phyloP scores from a whole-genome alignment of 2,113 vertebrate species.

The Gallinago undulata region DNA sequence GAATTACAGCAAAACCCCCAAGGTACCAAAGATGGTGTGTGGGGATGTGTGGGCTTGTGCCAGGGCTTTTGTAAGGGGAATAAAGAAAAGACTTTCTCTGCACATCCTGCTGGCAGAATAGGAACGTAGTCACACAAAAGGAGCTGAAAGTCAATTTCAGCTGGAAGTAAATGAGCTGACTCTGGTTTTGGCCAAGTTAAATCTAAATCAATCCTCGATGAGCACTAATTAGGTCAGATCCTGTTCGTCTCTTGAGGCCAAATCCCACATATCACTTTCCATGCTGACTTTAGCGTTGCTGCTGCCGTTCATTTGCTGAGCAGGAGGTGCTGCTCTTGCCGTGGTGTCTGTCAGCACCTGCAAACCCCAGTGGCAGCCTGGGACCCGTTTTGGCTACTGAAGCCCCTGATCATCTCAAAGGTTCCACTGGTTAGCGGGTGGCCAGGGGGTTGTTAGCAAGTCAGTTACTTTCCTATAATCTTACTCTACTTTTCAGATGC shows the following conservation, averaged over 20 bases:
- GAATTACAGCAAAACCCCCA: not conserved
- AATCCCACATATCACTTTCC: rapidly evolving
- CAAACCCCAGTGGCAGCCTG: not conserved
- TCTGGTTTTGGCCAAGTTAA: not conserved
- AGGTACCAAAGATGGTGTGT: not conserved
- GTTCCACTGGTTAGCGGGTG: not conserved
- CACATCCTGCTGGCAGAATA: not conserved
- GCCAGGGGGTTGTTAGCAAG: not conserved
- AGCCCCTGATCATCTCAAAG: not conserved
- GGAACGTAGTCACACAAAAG: not conserved
- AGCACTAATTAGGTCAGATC: not conserved
- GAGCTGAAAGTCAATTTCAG: not conserved
- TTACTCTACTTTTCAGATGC: not conserved
- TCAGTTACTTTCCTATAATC: not conserved
- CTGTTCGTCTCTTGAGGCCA: not conserved
- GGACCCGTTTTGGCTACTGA: not conserved
- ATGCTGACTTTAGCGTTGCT: not conserved
- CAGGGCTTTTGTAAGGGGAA: not conserved
- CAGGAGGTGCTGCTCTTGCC: not conserved
- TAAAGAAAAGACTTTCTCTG: not conserved
- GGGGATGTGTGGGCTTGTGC: not conserved
- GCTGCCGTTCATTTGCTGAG: not conserved
- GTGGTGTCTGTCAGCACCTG: rapidly evolving
- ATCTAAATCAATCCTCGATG: not conserved
- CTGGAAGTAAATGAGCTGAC: not conserved